Evolutionary conservation across 2,797 vertebrate species (phyloP), one percentile per base, ranked within the genome.

Genomic region (Rhynchonycteris naso): DNA sequence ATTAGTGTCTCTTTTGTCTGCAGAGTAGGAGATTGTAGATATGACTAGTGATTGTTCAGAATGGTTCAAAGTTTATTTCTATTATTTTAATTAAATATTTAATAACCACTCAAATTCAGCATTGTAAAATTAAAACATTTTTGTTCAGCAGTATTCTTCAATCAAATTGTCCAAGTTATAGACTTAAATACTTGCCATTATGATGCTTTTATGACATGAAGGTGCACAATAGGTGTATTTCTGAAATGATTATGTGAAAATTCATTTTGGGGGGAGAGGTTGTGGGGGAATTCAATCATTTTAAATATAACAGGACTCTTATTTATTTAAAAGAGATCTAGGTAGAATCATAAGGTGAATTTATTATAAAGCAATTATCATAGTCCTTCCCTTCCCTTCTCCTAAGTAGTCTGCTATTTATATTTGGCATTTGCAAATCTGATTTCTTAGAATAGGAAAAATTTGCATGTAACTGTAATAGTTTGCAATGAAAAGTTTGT

Each of bases 41-140:
- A 96, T 90, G 94, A 94, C 85, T 33, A 80, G 83, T 83, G 96
- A 93, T 80, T 87, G 93, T 96, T 96, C 91, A 95, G 88, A 93
- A 96, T 84, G 63, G 93, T 98, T 96, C 98, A 96, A 98, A 97
- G 86, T 90, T 93, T 86, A 97, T 98, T 98, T 98, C 94, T 98
- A 26, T 97, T 96, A 56, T 95, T 97, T 96, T 84, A 97, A 97
- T 98, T 96, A 95, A 96, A 96, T 84, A 78, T 91, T 97, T 96
- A 97, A 94, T 96, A 96, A 97, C 94, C 95, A 71, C 80, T 93
- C 92, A 97, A 97, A 97, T 96, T 97, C 97, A 97, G 69, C 92
- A 95, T 96, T 97, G 82, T 97, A 89, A 74, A 96, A 90, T 94
- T 93, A 97, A 97, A 97, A 85, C 78, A 61, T 92, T 94, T 93